A percentile compares a stretch with the other conserved stretches of the same genome.
Conservation (phyloP, 2,797 vertebrate species). For the Rhinatrema bivittatum region DNA sequence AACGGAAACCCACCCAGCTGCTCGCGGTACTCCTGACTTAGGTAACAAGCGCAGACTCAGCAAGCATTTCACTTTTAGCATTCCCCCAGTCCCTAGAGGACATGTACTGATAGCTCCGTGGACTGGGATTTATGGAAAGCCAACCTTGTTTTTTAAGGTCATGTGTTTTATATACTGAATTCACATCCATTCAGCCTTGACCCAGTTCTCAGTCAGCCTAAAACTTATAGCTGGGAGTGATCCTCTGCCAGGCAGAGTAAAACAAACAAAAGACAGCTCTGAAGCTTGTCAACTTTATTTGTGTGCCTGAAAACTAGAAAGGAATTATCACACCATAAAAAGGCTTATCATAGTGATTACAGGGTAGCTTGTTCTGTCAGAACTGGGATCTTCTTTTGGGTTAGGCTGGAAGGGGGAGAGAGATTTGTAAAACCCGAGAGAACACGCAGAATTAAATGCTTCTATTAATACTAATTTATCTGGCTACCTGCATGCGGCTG, state of each 20-base stretch:
- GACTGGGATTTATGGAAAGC: conserved; percentile 6
- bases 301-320: conserved; percentile 6
- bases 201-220: conserved; percentile 2
- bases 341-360: conserved; percentile 18
- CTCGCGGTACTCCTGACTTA: background rate
- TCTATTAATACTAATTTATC: no score
- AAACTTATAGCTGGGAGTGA: background rate
- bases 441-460: no score
- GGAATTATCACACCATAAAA: conserved; percentile 1
- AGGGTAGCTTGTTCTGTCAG: no score
- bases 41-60: background rate
- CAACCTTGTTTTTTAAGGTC: background rate
- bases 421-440: no score
- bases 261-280: background rate
- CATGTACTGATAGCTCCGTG: no score
- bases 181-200: background rate
- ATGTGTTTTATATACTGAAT: background rate
- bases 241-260: background rate
- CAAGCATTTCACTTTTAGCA: fast-evolving
- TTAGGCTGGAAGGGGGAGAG: no score
- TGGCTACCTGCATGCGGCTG: no score
- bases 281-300: background rate
- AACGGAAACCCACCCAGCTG: background rate
- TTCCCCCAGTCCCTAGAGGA: background rate
- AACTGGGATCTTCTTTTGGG: no score